These are phyloP conservation scores for Falco punctatus DNA, from an alignment of 2,113 vertebrate species.

Conservation along the genomic window DNA sequence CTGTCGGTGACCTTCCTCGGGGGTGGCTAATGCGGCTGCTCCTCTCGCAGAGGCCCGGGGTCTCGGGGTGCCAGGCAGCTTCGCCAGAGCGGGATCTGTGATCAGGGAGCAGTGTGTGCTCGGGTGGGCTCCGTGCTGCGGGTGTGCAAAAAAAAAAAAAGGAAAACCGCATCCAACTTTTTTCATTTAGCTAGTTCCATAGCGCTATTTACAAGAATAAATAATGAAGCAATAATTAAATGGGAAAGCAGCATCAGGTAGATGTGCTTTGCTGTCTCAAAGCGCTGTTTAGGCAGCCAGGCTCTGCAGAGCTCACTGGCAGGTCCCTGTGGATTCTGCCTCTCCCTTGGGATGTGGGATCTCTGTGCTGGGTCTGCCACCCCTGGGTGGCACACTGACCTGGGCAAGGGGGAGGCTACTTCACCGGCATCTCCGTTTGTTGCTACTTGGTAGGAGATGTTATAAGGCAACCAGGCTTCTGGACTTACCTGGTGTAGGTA, in stretches of 20 bases:
- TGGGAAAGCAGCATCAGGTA: not conserved
- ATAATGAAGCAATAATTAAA: not conserved
- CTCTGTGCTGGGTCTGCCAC: not conserved
- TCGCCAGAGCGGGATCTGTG: rapidly evolving
- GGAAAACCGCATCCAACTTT: not conserved
- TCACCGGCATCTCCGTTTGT: not conserved
- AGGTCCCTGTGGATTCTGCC: not conserved
- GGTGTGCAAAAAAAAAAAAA: not conserved
- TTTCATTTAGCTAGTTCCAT: not conserved
- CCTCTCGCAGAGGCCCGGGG: not conserved
- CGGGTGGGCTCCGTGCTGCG: rapidly evolving
- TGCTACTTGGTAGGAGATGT: not conserved
- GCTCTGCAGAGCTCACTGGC: not conserved
- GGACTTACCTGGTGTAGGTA: not conserved
- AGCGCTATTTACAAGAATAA: not conserved
- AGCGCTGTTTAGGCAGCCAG: rapidly evolving
- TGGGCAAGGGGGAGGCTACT: not conserved
- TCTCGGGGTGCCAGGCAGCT: too few species aligned
- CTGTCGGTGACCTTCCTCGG: not conserved
- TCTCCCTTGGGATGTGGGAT: not conserved
- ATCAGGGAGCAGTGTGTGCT: rapidly evolving
- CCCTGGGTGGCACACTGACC: rapidly evolving
- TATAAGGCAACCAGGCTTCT: not conserved
- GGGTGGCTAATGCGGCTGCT: not conserved
- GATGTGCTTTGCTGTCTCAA: not conserved